phyloP scores from a whole-genome alignment of 2,113 vertebrate species.

The Butorides virescens region DNA sequence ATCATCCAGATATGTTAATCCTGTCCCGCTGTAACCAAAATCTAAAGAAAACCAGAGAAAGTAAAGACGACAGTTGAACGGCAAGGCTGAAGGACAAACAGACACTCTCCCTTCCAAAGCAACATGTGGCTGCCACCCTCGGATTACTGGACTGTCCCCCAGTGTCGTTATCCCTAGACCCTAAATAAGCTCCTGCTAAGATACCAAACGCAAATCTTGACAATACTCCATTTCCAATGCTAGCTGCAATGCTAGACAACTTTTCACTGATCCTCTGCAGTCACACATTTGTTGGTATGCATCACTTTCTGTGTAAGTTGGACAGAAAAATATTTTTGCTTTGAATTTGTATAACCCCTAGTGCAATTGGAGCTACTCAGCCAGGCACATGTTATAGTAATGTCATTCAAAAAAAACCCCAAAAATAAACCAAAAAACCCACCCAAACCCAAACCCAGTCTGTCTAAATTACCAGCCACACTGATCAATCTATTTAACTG shows the following conservation, averaged over 20 bases:
- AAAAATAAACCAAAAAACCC: not conserved
- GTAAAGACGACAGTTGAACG: not conserved
- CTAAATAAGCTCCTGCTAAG: not conserved
- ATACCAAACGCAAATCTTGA: not conserved
- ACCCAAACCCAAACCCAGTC: not conserved
- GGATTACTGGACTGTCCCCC: not conserved
- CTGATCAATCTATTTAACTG: not conserved
- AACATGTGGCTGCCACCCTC: not conserved
- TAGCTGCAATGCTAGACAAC: not conserved
- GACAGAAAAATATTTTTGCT: not conserved
- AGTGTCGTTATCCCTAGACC: not conserved
- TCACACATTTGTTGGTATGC: not conserved
- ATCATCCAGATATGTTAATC: not conserved
- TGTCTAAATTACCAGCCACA: not conserved
- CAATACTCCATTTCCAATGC: not conserved
- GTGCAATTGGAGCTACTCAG: not conserved
- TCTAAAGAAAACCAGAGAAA: not conserved
- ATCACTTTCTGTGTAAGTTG: fast-evolving
- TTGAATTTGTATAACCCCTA: not conserved
- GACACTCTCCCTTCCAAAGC: not conserved
- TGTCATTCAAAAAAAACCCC: not conserved
- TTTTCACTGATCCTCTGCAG: not conserved
- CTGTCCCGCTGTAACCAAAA: not conserved
- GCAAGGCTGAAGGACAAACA: not conserved
- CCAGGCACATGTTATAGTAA: not conserved